Conservation (phyloP, 2,113 vertebrate genomes). For the Cyprinodon variegatus region DNA sequence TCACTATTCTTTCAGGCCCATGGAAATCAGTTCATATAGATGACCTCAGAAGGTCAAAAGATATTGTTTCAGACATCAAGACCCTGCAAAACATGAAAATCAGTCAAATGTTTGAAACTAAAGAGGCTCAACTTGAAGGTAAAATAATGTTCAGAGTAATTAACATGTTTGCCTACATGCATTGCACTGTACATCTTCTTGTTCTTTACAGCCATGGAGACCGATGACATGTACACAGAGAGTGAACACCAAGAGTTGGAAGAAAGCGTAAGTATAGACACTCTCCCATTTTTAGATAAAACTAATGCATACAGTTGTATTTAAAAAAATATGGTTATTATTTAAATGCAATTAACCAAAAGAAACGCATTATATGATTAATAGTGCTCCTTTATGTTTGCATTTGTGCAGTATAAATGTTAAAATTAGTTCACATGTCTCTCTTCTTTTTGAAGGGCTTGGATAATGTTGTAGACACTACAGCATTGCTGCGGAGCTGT, state of each 20-base stretch:
- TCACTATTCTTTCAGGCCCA: conserved; percentile 77
- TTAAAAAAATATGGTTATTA: not conserved
- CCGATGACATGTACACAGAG: conserved; percentile 66
- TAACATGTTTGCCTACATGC: not conserved
- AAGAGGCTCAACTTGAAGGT: conserved; percentile 60
- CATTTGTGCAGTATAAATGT: not conserved
- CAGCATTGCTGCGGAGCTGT: conserved; percentile 87
- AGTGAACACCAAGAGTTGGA: conserved; percentile 38
- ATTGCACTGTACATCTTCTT: not conserved
- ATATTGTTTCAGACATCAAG: conserved; percentile 88
- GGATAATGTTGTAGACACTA: conserved; percentile 84
- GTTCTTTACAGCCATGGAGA: conserved; percentile 70
- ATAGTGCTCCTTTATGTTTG: not conserved
- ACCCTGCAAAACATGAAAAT: conserved; percentile 86
- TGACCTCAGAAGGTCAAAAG: conserved; percentile 87
- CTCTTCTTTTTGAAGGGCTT: conserved; percentile 33
- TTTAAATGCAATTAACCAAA: not conserved
- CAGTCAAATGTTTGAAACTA: conserved; percentile 87
- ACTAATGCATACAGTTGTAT: not conserved
- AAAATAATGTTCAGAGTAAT: conserved; percentile 20
- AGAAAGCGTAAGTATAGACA: conserved; percentile 58
- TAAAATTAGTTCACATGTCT: not conserved
- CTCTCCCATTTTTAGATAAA: not conserved
- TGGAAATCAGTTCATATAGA: conserved; percentile 95
- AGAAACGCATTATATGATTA: no score